A percentile compares a stretch with the other conserved stretches of the same genome.
Conservation (phyloP, 2,797 vertebrate genomes). For the Sebastes alutus region DNA sequence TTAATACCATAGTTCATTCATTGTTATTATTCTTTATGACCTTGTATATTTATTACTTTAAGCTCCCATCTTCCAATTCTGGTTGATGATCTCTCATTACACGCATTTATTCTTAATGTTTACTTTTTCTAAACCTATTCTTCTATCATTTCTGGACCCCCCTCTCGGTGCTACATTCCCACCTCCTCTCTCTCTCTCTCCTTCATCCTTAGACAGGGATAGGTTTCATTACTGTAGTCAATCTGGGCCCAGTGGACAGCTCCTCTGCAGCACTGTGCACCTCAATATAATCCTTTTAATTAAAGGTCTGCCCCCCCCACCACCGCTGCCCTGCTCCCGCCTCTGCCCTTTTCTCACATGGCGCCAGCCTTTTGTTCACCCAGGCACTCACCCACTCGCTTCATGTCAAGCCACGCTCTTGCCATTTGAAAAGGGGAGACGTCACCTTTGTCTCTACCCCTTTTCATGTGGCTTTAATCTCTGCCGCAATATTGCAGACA, state of each 20-base stretch:
- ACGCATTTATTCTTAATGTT: slow-evolving; percentile 55
- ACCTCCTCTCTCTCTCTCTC: slow-evolving; percentile 39
- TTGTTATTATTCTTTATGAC: slow-evolving; percentile 79
- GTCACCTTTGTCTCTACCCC: slow-evolving; percentile 84
- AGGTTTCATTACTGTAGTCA: slow-evolving; percentile 87
- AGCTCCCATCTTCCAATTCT: slow-evolving; percentile 40
- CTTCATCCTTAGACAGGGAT: slow-evolving; percentile 69
- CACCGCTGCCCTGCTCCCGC: slow-evolving; percentile 68
- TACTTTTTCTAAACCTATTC: slow-evolving; percentile 42
- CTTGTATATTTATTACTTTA: slow-evolving; percentile 70
- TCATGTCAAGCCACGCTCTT: slow-evolving; percentile 82
- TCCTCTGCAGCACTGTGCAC: slow-evolving; percentile 80
- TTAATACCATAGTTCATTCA: slow-evolving; percentile 73
- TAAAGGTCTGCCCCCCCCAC: slow-evolving; percentile 80
- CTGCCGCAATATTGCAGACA: slow-evolving; percentile 78
- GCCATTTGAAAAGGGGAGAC: slow-evolving; percentile 85
- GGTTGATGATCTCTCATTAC: slow-evolving; percentile 56
- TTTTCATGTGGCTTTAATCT: slow-evolving; percentile 85
- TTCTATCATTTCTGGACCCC: slow-evolving; percentile 40
- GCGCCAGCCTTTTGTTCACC: slow-evolving; percentile 83
- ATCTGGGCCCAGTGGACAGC: slow-evolving; percentile 82
- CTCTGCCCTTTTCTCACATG: slow-evolving; percentile 77
- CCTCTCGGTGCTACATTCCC: slow-evolving; percentile 9
- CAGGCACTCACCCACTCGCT: slow-evolving; percentile 82
- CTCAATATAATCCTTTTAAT: slow-evolving; percentile 90